Base-by-base conservation (phyloP, 2,888 invertebrate species). In the Philonicus albiceps region DNA sequence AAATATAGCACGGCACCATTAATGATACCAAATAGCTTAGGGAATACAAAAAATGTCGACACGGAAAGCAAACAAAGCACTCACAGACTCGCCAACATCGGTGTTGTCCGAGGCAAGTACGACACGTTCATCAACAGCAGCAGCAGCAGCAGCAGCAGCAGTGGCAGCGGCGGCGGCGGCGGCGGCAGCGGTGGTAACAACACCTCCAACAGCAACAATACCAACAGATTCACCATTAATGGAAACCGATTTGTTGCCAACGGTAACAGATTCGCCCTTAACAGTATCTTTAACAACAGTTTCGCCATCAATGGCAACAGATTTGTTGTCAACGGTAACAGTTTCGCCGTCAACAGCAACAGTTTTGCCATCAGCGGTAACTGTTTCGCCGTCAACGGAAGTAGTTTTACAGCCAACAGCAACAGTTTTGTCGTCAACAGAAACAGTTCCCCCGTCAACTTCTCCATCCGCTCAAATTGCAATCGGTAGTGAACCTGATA, bases 41-140 rank as follows among this genome's bases (percentile, higher is more conserved):
- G n/a, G 22, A 40, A 27, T 30, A 43, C n/a, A 73, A 74, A 76
- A 31, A 43, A 86, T 84, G 86, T 72, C 84, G 3, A 76, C 83
- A 76, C 75, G 84, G 13, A 83, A 86, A 84, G 37, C 83, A 84
- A 75, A 74, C 55, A 87, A 87, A 87, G 19, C 75, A 53, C n/a
- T 19, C 11, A 22, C 53, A n/a, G 85, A 85, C 22, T 75, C 85
- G 1, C 75, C 74, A 34, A 72, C 72, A 73, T 53, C 85, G 75
- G 34, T 5, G n/a, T n/a, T 53, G 22, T 19, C 73, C 30, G 85
- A 7, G 86, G 86, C 78, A 34, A 53, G 31, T 86, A 88, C 85
- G 80, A 87, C 86, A 86, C 87, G 22, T 85, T 73, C 89, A 49
- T 87, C 74, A 37, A 31, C 74, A 19, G 34, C 34, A 3, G 43